Conservation (phyloP, 2,113 vertebrate species). For the Varanus salvator region DNA sequence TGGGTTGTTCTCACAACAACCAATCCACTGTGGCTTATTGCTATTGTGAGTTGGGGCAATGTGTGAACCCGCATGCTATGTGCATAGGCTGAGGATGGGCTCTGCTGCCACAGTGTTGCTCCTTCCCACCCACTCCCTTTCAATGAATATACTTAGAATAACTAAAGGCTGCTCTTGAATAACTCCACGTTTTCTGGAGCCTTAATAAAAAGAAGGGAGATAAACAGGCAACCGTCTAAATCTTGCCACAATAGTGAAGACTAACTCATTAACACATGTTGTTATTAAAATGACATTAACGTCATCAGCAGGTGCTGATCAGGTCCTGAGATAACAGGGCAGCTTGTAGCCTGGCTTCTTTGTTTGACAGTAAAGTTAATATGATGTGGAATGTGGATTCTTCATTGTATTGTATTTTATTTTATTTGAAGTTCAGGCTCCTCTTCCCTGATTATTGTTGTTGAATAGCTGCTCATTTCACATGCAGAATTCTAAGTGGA, state of each 20-base stretch:
- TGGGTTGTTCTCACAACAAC: too few relatives aligned
- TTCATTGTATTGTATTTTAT: constrained; percentile 17
- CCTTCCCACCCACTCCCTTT: not conserved
- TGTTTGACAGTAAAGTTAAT: constrained; percentile 29
- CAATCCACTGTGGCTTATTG: too few relatives aligned
- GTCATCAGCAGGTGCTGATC: not conserved
- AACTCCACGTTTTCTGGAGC: not conserved
- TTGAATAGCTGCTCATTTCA: not conserved
- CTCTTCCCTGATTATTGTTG: not conserved
- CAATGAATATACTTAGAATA: not conserved
- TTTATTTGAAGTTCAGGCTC: not conserved
- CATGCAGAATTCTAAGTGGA: constrained; percentile 41
- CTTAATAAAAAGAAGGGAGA: not conserved
- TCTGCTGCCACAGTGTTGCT: too few relatives aligned
- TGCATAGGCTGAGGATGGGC: too few relatives aligned
- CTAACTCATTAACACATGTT: not conserved
- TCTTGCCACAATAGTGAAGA: constrained; percentile 26
- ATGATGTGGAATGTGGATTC: not conserved
- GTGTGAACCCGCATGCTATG: too few relatives aligned
- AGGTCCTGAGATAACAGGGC: not conserved
- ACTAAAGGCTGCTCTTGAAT: not conserved
- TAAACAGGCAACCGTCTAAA: not conserved
- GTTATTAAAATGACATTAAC: not conserved
- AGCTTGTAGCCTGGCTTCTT: not conserved
- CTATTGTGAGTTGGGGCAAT: too few relatives aligned